phyloP scores from a whole-genome alignment of 1,140 invertebrate genomes.

The Drosophila bocki region DNA sequence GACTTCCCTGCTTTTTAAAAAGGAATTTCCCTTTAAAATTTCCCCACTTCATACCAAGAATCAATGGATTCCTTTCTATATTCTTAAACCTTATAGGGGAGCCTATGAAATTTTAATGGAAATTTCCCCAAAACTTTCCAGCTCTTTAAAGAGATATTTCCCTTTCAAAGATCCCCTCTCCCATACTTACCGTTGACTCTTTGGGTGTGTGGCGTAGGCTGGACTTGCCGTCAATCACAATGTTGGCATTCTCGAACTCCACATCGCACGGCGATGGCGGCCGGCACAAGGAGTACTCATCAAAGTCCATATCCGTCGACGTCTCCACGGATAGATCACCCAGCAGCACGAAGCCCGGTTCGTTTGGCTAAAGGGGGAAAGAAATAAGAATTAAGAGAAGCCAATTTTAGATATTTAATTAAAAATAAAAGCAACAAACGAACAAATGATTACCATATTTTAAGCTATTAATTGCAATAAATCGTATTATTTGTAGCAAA shows the following conservation, averaged over 20 bases:
- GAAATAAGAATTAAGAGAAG: not conserved
- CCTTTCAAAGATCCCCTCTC: not conserved
- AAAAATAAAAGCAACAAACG: not conserved
- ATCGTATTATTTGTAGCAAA: not conserved
- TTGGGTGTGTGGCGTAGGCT: constrained; percentile 89
- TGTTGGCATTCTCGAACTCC: constrained; percentile 93
- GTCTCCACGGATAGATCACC: constrained; percentile 87
- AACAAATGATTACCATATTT: not conserved
- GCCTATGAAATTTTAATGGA: too few relatives aligned
- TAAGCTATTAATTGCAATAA: too few relatives aligned
- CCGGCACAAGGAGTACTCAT: constrained; percentile 86
- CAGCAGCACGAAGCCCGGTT: constrained; percentile 88
- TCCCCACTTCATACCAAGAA: not conserved
- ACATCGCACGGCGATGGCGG: constrained; percentile 93
- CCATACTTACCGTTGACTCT: constrained; percentile 80
- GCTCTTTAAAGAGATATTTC: not conserved
- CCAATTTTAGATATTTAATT: not conserved
- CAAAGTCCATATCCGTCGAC: constrained; percentile 88
- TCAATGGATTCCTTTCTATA: constrained; percentile 1
- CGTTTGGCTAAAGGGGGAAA: constrained; percentile 87
- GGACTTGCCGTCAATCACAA: constrained; percentile 94
- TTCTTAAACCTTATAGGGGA: not conserved
- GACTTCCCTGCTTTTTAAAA: too few relatives aligned
- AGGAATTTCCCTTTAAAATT: not conserved
- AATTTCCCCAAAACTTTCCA: not conserved